Conservation (phyloP, 2,113 vertebrate species). For the Ifrita kowaldi region DNA sequence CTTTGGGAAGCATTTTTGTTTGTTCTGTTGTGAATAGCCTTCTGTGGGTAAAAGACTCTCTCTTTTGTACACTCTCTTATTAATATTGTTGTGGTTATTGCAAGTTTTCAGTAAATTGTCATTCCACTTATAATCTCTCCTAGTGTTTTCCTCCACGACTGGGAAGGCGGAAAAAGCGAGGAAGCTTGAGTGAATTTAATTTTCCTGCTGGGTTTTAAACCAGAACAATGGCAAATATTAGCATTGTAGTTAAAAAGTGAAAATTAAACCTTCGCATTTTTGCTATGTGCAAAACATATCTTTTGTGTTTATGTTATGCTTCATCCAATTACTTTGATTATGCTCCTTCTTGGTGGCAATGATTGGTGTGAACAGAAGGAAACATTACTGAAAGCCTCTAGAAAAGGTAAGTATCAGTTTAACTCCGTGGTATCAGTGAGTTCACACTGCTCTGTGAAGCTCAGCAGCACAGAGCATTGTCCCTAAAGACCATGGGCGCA, state of each 20-base stretch:
- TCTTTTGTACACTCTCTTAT: background rate
- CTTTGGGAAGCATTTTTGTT: background rate
- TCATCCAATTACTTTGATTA: background rate
- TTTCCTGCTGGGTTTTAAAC: background rate
- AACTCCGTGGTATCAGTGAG: background rate
- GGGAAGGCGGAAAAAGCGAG: too few relatives aligned
- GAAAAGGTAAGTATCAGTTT: background rate
- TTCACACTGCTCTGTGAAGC: background rate
- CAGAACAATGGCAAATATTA: background rate
- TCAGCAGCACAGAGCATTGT: background rate
- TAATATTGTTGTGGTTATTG: too few relatives aligned
- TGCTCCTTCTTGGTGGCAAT: background rate
- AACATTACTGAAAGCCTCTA: background rate
- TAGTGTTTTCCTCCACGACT: background rate
- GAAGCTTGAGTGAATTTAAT: background rate
- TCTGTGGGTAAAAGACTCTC: background rate
- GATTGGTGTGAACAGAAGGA: background rate
- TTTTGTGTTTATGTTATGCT: background rate
- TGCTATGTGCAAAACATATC: background rate
- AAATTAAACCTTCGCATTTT: background rate
- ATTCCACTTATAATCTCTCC: background rate
- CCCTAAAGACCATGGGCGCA: background rate
- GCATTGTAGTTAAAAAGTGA: background rate
- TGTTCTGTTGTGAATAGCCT: background rate
- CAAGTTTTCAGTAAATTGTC: background rate